Evolutionary conservation across 2,797 vertebrate species (phyloP), one percentile per base, ranked within the genome.

Genomic region (Lophura swinhoii): DNA sequence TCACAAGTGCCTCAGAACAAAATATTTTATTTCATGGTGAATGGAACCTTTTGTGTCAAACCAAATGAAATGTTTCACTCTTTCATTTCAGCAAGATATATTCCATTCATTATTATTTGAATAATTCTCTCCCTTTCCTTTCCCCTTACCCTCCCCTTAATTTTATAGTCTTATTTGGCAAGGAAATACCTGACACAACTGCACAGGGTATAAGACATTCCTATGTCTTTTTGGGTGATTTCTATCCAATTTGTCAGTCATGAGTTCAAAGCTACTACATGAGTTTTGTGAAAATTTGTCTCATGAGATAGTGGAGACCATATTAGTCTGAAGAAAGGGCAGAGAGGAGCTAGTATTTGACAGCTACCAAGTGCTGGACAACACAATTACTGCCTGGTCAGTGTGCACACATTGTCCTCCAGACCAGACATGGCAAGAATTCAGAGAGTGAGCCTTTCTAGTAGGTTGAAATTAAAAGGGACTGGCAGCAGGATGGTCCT

Each of bases 11-110:
- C 70, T 94, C 55, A 63, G 74, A 93, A 96, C 46, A 84, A 96
- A 96, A 84, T 91, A 90, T 90, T 96, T 95, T 90, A 93, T 96
- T 96, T 95, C 85, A 93, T 1, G 0, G 80, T 90, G 83, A 96
- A 88, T 84, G 14, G 74, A 94, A 91, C 10, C 74, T 91, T 95
- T 94, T 91, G 71, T 93, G 87, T 70, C 88, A 92, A 91, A 63
- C 48, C 72, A 93, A 95, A 93, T 90, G 35, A 91, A 93, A 93
- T 53, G 56, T 76, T 95, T 92, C 80, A 79, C 88, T 88, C 73
- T 94, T 91, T 84, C 73, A 94, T 93, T 93, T 93, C 80, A 87
- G 70, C 83, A 88, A 88, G 82, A 94, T 90, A 84, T 89, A 78
- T 73, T 91, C 39, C 46, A 48, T 86, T 91, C 76, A 87, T 91